These are phyloP conservation scores for Eulimnadia texana DNA, from an alignment of 1,140 invertebrate genomes.

Conservation along the genomic window DNA sequence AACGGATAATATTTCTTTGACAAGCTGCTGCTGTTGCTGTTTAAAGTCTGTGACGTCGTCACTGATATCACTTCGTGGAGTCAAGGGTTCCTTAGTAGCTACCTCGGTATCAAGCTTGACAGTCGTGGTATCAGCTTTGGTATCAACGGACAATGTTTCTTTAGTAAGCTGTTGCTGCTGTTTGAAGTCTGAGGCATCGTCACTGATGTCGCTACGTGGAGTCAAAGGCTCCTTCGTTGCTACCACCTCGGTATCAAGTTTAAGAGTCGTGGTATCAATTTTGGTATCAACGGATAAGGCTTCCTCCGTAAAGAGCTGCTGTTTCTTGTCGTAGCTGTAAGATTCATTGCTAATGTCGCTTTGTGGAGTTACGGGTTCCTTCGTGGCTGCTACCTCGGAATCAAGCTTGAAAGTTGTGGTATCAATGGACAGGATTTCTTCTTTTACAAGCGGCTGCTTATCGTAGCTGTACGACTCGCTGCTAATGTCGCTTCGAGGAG, in stretches of 20 bases:
- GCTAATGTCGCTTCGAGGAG: background rate
- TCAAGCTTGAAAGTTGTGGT: background rate
- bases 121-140: background rate
- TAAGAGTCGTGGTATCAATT: background rate
- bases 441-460: background rate
- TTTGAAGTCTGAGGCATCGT: background rate
- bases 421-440: too few relatives aligned
- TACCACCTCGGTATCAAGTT: background rate
- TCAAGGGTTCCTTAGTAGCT: background rate
- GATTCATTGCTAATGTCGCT: background rate
- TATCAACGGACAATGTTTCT: background rate
- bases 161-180: background rate
- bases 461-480: background rate
- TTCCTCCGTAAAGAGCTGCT: background rate
- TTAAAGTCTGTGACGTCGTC: background rate
- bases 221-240: background rate
- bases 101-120: background rate
- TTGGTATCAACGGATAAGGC: too few relatives aligned
- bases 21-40: background rate
- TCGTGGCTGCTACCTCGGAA: background rate
- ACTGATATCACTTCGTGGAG: background rate
- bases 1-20: background rate
- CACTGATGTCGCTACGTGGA: constrained; percentile 4
- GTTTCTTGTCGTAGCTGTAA: background rate
- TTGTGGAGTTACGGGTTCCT: background rate